A percentile compares a stretch with the other conserved stretches of the same genome.
Conservation (phyloP, 2,888 invertebrate species). For the Callinectes sapidus region DNA sequence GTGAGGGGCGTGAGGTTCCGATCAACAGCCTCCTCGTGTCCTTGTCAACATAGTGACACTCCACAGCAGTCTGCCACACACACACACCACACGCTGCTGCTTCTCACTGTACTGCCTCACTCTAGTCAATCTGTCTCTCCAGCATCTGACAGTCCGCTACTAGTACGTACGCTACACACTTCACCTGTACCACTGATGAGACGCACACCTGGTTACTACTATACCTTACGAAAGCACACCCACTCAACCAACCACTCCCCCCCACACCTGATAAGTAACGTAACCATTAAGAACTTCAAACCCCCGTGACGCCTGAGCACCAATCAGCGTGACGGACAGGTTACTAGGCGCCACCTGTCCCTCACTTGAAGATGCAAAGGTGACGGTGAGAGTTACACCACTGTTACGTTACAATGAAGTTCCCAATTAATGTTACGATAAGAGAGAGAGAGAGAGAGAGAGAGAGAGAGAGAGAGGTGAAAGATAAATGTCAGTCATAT, state of each 20-base stretch:
- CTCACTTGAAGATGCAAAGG: neutral
- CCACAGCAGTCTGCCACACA: neutral
- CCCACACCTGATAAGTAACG: neutral
- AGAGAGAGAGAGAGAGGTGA: too few relatives aligned
- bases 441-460: too few relatives aligned
- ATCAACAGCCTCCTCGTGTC: neutral
- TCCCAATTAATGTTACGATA: neutral
- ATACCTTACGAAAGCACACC: conserved; percentile 10
- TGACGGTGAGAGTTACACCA: neutral
- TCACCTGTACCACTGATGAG: conserved; percentile 7
- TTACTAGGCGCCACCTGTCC: neutral
- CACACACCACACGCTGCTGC: neutral
- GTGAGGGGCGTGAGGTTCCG: neutral
- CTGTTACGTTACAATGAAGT: neutral
- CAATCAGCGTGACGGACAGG: neutral
- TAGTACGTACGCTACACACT: neutral
- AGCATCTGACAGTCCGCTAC: neutral
- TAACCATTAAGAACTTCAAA: neutral
- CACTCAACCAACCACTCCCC: neutral
- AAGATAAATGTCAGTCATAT: too few relatives aligned
- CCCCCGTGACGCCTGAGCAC: neutral
- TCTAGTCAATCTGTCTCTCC: neutral
- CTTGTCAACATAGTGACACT: neutral
- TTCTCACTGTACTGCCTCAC: too few relatives aligned
- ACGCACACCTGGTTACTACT: neutral